Base-by-base conservation (phyloP, 2,888 invertebrate genomes). In the Panorpa germanica region DNA sequence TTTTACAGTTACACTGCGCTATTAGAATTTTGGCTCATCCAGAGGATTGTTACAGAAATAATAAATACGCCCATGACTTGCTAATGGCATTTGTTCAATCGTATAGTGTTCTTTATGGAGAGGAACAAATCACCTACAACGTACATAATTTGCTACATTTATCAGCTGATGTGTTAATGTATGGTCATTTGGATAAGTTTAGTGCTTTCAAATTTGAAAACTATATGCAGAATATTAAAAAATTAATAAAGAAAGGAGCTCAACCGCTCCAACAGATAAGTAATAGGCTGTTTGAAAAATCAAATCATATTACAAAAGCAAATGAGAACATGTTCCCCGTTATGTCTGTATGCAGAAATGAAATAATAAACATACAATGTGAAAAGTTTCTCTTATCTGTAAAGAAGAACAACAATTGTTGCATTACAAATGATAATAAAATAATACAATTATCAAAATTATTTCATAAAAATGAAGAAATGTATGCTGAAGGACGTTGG, bases 81-180 rank as follows among this genome's bases (percentile, higher is more conserved):
- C 6, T 32, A 12, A 21, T 22, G 18, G 16, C 27, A 13, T 32
- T 25, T 23, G 28, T 28, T 15, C 13, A 10, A n/a, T 15, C 11
- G 20, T 32, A 28, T 23, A 18, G 26, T 10, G 16, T 28, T 7
- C 22, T 32, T n/a, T 32, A 28, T 32, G 28, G 14, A 9, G 14
- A 24, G 5, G 14, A 15, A 19, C 19, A 15, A 18, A 27, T 32
- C 14, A 19, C 25, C 7, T 28, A 32, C 21, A 28, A 32, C n/a
- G 18, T 32, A 12, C 32, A 32, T 13, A 32, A 32, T 32, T 32
- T 32, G 15, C 16, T 27, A 18, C 23, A 32, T 28, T 6, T 28
- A 13, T 18, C 22, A 13, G 24, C 11, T 8, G 25, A 28, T 23
- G 28, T 18, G 17, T 20, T 20, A 32, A 28, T 17, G 24, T 32